phyloP scores from a whole-genome alignment of 2,797 vertebrate genomes.

The Graptemys geographica region DNA sequence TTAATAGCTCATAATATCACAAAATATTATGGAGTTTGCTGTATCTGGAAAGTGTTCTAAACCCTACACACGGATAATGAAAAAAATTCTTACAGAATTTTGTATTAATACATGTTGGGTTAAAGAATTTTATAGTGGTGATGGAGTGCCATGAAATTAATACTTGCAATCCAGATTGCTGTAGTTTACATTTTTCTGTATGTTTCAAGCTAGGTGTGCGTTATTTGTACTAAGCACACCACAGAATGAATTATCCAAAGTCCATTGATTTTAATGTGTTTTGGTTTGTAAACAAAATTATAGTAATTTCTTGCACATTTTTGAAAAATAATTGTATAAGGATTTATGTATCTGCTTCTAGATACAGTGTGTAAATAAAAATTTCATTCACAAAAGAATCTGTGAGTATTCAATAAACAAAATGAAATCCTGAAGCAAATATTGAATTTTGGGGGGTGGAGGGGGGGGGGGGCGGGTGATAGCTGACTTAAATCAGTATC shows the following conservation, averaged over 20 bases:
- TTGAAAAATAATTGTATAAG: constrained; percentile 95
- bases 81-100: constrained; percentile 74
- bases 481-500: not conserved
- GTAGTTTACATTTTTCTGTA: constrained; percentile 91
- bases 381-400: constrained; percentile 86
- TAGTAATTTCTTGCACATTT: constrained; percentile 99
- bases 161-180: constrained; percentile 89
- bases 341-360: constrained; percentile 95
- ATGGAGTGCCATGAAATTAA: constrained; percentile 86
- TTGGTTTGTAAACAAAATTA: constrained; percentile 89
- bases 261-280: constrained; percentile 90
- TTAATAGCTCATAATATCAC: constrained; percentile 47
- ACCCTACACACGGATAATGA: constrained; percentile 62
- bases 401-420: constrained; percentile 53
- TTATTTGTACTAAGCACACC: constrained; percentile 80
- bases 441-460: not conserved
- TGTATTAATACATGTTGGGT: constrained; percentile 70
- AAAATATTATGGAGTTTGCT: constrained; percentile 58
- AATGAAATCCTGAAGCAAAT: not conserved
- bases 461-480: not conserved
- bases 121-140: constrained; percentile 82
- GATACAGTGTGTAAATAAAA: constrained; percentile 98
- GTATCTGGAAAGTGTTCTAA: constrained; percentile 70
- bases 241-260: constrained; percentile 90
- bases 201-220: constrained; percentile 81